phyloP scores from a whole-genome alignment of 2,888 invertebrate species.

The Diachrysia chrysitis region DNA sequence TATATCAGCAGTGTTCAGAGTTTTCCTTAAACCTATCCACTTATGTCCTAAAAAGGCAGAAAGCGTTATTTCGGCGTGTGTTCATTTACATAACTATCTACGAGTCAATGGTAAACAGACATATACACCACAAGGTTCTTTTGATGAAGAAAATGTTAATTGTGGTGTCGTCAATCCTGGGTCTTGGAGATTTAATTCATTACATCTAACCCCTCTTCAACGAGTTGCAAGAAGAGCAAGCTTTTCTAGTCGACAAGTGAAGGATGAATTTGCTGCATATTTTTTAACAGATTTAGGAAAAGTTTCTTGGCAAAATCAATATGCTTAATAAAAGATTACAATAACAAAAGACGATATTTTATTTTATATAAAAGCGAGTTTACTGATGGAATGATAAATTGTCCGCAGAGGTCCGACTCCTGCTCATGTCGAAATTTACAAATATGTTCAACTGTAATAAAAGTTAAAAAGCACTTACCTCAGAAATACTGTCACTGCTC shows the following conservation, averaged over 20 bases:
- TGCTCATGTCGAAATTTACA: background rate
- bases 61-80: slow-evolving; percentile 11
- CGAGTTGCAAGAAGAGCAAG: slow-evolving; percentile 12
- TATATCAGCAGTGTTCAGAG: too few species aligned
- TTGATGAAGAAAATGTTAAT: slow-evolving; percentile 13
- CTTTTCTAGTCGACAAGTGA: slow-evolving; percentile 13
- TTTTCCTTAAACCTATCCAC: slow-evolving; percentile 8
- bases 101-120: slow-evolving; percentile 7
- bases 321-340: too few species aligned
- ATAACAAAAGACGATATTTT: too few species aligned
- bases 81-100: slow-evolving; percentile 13
- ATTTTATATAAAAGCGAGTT: too few species aligned
- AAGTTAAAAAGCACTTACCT: slow-evolving; percentile 3
- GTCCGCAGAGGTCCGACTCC: too few species aligned
- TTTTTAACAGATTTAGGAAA: slow-evolving; percentile 14
- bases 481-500: slow-evolving; percentile 2
- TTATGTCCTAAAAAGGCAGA: slow-evolving; percentile 13
- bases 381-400: too few species aligned
- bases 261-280: slow-evolving; percentile 8
- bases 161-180: slow-evolving; percentile 14
- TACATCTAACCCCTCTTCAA: slow-evolving; percentile 12
- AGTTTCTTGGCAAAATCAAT: background rate
- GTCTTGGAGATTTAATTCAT: slow-evolving; percentile 12
- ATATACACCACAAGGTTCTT: slow-evolving; percentile 12
- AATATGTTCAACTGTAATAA: background rate